Evolutionary conservation across 2,888 invertebrate genomes (phyloP), one percentile per base, ranked within the genome.

Genomic region (Drepanosiphum platanoidis): DNA sequence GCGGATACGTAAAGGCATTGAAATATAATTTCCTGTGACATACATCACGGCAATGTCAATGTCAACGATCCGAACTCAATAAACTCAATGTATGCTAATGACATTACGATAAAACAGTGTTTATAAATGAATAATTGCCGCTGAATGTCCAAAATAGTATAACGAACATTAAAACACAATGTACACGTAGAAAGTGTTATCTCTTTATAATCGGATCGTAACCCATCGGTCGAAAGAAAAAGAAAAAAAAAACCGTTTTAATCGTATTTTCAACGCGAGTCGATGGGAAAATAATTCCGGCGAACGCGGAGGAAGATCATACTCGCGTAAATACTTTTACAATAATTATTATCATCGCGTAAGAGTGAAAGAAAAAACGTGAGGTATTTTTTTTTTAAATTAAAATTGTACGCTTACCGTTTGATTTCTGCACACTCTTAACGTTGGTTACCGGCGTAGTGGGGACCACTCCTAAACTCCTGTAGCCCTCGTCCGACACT

Each of bases 401-500:
- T 7, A 7, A 1, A 8, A n/a, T 22, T 58, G n/a, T n/a, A n/a
- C n/a, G 83, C 86, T 79, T 86, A 86, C 86, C 79, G 52, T 74
- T 75, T 4, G 32, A 68, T 84, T 84, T 75, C 15, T 86, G 78
- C 86, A 79, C 80, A 32, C 34, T 18, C 36, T 80, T 70, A 27
- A 15, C 75, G 52, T 82, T 86, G 9, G 64, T 91, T 1, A 91
- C 91, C 36, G 92, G 88, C 71, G 90, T 88, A 80, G 92, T 90
- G 87, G 93, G 92, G 74, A 95, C 92, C 13, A 87, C 39, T 0
- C 95, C 95, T 88, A 95, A 90, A 89, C 95, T 95, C 88, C 95
- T 92, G 89, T 95, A 95, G 0, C 95, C 95, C 89, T 95, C 95
- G 89, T 95, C 95, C 39, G 95, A 95, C 22, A 95, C 94, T 89